Conservation (phyloP, 2,888 invertebrate species). For the Megalurothrips usitatus region DNA sequence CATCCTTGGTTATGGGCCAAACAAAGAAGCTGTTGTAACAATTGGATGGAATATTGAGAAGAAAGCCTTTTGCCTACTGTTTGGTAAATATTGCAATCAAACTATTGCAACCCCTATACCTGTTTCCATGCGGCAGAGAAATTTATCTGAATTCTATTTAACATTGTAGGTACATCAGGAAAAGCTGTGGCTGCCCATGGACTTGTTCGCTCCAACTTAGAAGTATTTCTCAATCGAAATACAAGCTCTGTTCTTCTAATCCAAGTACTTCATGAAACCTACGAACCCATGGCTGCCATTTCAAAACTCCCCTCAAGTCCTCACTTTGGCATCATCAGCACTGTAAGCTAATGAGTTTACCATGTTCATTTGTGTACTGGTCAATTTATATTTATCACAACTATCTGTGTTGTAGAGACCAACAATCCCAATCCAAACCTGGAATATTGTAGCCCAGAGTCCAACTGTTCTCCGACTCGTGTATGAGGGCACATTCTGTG, state of each 20-base stretch:
- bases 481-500: constrained; percentile 85
- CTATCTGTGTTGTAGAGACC: constrained; percentile 54
- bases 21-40: constrained; percentile 76
- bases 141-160: background rate
- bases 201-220: constrained; percentile 79
- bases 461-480: constrained; percentile 76
- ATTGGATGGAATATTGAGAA: constrained; percentile 71
- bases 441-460: constrained; percentile 80
- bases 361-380: background rate
- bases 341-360: constrained; percentile 44
- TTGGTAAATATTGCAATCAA: constrained; percentile 44
- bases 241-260: constrained; percentile 71
- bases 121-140: background rate
- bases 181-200: constrained; percentile 86
- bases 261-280: constrained; percentile 83
- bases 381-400: background rate
- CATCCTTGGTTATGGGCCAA: constrained; percentile 82
- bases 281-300: constrained; percentile 82
- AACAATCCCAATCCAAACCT: constrained; percentile 77
- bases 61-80: constrained; percentile 70
- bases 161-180: constrained; percentile 61
- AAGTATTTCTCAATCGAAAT: constrained; percentile 78
- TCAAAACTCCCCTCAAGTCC: constrained; percentile 83
- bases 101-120: background rate
- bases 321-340: constrained; percentile 76